Evolutionary conservation across 2,797 vertebrate genomes (phyloP).

Genomic region (Eutrigla gurnardus): DNA sequence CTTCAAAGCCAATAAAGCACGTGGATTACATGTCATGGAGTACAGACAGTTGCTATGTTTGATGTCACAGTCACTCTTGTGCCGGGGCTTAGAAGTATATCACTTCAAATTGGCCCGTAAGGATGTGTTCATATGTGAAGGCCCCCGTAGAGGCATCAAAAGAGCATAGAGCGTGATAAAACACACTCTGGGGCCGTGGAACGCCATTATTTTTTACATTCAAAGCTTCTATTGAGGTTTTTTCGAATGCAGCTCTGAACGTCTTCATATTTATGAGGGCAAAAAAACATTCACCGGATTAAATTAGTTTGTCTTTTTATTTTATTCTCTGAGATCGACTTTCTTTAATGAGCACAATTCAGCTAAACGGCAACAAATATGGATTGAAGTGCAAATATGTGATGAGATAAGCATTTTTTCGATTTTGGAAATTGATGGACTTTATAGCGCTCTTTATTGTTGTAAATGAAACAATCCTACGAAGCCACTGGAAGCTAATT

Average conservation of each 20-base stretch:
- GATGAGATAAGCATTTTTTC: too few species aligned
- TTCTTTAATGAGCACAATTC: not conserved
- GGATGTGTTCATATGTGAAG: not conserved
- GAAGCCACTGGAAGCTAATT: not conserved
- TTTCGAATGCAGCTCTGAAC: not conserved
- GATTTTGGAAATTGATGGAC: not conserved
- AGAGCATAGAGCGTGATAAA: not conserved
- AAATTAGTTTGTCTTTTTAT: not conserved
- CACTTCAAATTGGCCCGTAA: not conserved
- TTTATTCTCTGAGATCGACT: not conserved
- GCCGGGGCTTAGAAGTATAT: conserved; percentile 2
- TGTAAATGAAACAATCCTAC: not conserved
- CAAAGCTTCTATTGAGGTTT: not conserved
- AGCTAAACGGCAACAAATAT: not conserved
- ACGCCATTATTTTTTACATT: not conserved
- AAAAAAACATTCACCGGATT: not conserved
- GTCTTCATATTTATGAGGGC: not conserved
- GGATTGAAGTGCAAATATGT: not conserved
- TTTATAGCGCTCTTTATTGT: not conserved
- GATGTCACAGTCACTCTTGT: not conserved
- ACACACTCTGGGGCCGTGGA: not conserved
- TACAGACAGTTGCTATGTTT: not conserved
- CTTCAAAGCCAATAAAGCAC: conserved; percentile 27
- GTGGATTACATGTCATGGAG: conserved; percentile 8
- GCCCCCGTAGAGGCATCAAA: conserved; percentile 2